Evolutionary conservation across 2,888 invertebrate genomes (phyloP).

Genomic region (Apocheima hispidaria): DNA sequence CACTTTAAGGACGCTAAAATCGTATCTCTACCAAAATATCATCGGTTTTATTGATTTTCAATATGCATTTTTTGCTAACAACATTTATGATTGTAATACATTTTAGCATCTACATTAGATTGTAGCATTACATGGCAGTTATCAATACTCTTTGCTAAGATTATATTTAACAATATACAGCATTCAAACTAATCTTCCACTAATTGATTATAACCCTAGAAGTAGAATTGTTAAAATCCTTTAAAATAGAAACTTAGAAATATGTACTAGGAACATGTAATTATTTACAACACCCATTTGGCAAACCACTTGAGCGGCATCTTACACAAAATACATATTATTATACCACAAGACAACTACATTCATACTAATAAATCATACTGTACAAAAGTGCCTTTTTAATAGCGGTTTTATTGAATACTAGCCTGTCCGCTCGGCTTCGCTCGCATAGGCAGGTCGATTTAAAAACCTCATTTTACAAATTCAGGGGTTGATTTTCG

Average conservation of each 20-base stretch:
- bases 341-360: conserved; percentile 42
- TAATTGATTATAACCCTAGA: not conserved
- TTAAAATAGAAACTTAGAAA: conserved; percentile 4
- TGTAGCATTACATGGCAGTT: conserved; percentile 1
- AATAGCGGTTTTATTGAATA: not conserved
- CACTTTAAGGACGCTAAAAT: no score
- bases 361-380: conserved; percentile 14
- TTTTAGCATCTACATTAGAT: not conserved
- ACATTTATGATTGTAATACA: not conserved
- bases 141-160: not conserved
- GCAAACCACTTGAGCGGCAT: conserved; percentile 78
- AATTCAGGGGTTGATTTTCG: no score
- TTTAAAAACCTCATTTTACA: no score
- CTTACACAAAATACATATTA: conserved; percentile 41
- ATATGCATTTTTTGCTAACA: not conserved
- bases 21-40: no score
- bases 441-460: no score
- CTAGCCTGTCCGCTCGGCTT: no score
- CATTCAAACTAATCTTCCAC: not conserved
- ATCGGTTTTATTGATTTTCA: no score
- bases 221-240: not conserved
- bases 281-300: conserved; percentile 74
- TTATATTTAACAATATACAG: conserved; percentile 2
- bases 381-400: not conserved
- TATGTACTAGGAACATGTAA: conserved; percentile 43